Percentiles rank a stretch among this genome's conserved stretches.
Evolutionary conservation across 2,113 vertebrate genomes (phyloP).

Genomic region (Peromyscus californicus): DNA sequence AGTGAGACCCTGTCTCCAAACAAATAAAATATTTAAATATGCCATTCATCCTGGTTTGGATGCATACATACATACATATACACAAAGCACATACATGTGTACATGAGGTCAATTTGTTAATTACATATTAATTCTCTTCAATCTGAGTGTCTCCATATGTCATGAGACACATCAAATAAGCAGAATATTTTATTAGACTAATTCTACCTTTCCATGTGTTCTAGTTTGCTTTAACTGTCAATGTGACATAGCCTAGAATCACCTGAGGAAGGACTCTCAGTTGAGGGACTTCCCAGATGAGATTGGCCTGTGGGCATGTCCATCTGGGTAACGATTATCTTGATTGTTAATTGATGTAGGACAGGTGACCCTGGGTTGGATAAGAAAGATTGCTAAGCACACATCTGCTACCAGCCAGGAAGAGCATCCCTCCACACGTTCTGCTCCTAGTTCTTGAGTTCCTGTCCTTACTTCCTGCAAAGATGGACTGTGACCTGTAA

Average conservation of each 20-base stretch:
- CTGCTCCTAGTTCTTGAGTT: neutral
- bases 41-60: neutral
- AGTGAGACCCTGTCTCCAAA: neutral
- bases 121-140: conserved; percentile 36
- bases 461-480: neutral
- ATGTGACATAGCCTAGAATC: neutral
- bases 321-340: neutral
- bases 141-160: conserved; percentile 1
- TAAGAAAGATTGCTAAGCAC: neutral
- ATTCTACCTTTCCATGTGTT: neutral
- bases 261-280: neutral
- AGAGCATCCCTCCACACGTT: too few species aligned
- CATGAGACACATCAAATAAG: neutral
- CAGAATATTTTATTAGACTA: conserved; percentile 13
- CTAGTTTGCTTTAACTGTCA: neutral
- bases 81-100: neutral
- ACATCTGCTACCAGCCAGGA: neutral
- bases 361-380: neutral
- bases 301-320: neutral
- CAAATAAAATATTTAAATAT: neutral
- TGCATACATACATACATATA: neutral
- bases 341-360: neutral
- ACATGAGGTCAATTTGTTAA: neutral
- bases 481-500: neutral
- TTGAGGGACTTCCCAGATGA: neutral